phyloP scores from a whole-genome alignment of 2,888 invertebrate genomes.

The Amiota minor region DNA sequence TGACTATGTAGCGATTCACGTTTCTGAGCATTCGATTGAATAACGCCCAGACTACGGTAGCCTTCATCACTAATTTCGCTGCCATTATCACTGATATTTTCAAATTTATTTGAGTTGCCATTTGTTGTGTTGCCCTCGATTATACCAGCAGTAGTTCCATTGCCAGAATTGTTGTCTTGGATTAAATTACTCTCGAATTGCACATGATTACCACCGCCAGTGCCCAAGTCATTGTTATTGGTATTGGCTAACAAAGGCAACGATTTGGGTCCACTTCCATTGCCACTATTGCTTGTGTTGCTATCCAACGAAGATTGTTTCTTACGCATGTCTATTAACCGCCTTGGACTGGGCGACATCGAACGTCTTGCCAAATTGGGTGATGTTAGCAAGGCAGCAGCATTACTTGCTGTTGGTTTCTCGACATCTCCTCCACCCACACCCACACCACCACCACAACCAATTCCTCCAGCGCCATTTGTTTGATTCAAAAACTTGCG shows the following conservation, averaged over 20 bases:
- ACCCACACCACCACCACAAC: no score
- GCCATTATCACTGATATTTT: slow-evolving; percentile 84
- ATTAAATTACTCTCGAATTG: slow-evolving; percentile 52
- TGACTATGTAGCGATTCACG: slow-evolving; percentile 82
- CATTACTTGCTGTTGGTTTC: slow-evolving; percentile 3
- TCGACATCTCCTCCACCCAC: not conserved
- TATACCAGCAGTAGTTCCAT: slow-evolving; percentile 26
- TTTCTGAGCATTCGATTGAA: slow-evolving; percentile 76
- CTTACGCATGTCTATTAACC: slow-evolving; percentile 69
- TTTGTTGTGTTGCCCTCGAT: slow-evolving; percentile 42
- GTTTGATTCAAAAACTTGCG: slow-evolving; percentile 73
- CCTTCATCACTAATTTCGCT: slow-evolving; percentile 91
- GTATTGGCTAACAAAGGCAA: slow-evolving; percentile 46
- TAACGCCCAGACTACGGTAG: slow-evolving; percentile 85
- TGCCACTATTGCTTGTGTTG: slow-evolving; percentile 40
- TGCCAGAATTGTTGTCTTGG: slow-evolving; percentile 22
- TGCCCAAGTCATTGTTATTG: not conserved
- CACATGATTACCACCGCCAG: slow-evolving; percentile 45
- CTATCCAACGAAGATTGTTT: slow-evolving; percentile 70
- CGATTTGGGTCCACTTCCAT: slow-evolving; percentile 59
- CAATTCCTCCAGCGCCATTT: slow-evolving; percentile 17
- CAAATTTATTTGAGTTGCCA: slow-evolving; percentile 70
- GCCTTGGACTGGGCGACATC: slow-evolving; percentile 73
- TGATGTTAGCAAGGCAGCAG: slow-evolving; percentile 48
- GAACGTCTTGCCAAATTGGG: slow-evolving; percentile 69